phyloP scores from a whole-genome alignment of 1,140 invertebrate species.

The Magallana angulata region DNA sequence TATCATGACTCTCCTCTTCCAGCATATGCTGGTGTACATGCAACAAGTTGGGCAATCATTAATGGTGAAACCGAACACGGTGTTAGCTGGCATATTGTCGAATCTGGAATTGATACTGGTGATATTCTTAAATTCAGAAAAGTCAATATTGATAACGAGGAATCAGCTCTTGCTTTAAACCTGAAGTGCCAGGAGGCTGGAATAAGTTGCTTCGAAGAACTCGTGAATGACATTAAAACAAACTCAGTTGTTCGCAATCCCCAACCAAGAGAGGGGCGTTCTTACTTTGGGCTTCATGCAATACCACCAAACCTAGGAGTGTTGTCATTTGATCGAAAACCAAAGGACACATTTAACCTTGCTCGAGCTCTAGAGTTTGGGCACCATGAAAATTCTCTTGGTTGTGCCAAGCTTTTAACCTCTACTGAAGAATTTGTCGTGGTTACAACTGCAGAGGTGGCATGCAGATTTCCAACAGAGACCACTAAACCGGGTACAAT shows the following conservation, averaged over 20 bases:
- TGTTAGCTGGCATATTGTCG: slow-evolving; percentile 66
- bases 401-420: slow-evolving; percentile 63
- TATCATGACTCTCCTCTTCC: slow-evolving; percentile 68
- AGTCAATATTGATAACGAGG: slow-evolving; percentile 55
- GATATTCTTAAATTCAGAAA: slow-evolving; percentile 59
- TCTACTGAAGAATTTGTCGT: slow-evolving; percentile 60
- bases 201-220: slow-evolving; percentile 51
- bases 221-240: slow-evolving; percentile 54
- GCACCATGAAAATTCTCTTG: slow-evolving; percentile 63
- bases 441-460: slow-evolving; percentile 60
- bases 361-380: slow-evolving; percentile 61
- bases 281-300: slow-evolving; percentile 64
- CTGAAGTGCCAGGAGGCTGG: slow-evolving; percentile 65
- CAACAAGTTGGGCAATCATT: slow-evolving; percentile 67
- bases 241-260: slow-evolving; percentile 23
- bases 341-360: slow-evolving; percentile 55
- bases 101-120: slow-evolving; percentile 66
- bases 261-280: slow-evolving; percentile 55
- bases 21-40: slow-evolving; percentile 65
- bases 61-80: slow-evolving; percentile 63
- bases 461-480: not conserved
- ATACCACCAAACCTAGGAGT: slow-evolving; percentile 65
- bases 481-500: slow-evolving; percentile 57
- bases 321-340: slow-evolving; percentile 53
- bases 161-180: slow-evolving; percentile 66